phyloP scores from a whole-genome alignment of 2,113 vertebrate species.

The Epinephelus moara region DNA sequence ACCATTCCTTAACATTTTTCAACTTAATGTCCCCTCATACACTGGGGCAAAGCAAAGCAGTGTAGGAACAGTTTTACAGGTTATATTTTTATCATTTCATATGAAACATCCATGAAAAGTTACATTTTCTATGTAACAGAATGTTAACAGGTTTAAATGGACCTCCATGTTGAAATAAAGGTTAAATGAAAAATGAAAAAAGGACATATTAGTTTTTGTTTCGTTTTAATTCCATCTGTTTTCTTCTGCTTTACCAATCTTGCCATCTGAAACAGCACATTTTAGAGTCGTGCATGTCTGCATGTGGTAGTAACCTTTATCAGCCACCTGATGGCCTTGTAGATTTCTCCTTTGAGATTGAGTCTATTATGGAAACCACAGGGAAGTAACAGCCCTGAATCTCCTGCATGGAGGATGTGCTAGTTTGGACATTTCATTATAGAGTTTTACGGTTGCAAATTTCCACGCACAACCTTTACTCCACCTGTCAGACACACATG shows the following conservation, averaged over 20 bases:
- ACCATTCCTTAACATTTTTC: too few species aligned
- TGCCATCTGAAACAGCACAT: neutral
- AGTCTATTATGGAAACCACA: too few species aligned
- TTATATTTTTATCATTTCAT: neutral
- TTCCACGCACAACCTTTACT: too few species aligned
- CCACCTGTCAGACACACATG: too few species aligned
- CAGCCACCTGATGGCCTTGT: neutral
- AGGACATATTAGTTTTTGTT: neutral
- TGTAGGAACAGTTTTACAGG: too few species aligned
- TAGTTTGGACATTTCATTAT: neutral
- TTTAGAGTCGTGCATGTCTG: neutral
- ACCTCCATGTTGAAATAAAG: too few species aligned
- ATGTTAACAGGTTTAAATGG: neutral
- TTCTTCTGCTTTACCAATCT: neutral
- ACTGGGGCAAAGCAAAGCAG: neutral
- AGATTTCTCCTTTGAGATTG: neutral
- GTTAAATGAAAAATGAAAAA: neutral
- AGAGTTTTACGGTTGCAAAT: too few species aligned
- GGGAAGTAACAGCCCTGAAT: neutral
- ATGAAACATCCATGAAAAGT: neutral
- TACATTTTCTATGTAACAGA: neutral
- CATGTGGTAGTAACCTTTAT: constrained; percentile 1
- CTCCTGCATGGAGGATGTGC: neutral
- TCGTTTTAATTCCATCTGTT: neutral
- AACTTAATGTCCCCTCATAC: too few species aligned